Evolutionary conservation across 2,888 invertebrate species (phyloP), one percentile per base, ranked within the genome.

Genomic region (Melanostoma mellinum): DNA sequence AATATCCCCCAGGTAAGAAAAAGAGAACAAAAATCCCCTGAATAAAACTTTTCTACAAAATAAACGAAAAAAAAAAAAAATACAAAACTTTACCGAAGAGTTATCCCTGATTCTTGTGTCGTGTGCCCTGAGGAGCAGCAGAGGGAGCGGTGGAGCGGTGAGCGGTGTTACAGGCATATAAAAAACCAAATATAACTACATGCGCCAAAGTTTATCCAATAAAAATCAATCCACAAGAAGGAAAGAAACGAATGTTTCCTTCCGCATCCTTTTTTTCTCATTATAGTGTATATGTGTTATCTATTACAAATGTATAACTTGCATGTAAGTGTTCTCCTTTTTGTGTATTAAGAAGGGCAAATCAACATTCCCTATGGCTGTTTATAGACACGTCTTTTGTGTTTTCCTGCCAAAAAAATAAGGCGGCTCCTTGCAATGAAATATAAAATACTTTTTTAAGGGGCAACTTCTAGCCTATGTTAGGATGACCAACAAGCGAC

Each of bases 151-250:
- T 20, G 46, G 10, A 32, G 36, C 42, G 20, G 20, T 20, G 20
- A 0, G 20, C 20, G 20, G 20, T 20, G 20, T 20, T 20, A 36
- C 38, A 65, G 35, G 38, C 38, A 58, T 42, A 60, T 9, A 65
- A 48, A 30, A 60, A 58, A 50, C 38, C 42, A 48, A 58, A 71
- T 65, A 77, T 76, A 81, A 81, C 81, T 72, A 82, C 73, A 74
- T 69, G 78, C 82, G 78, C 73, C 50, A 69, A 82, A 78, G 73
- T 77, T 78, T 78, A 73, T 74, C 78, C 78, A 77, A 78, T 82
- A 82, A 78, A 82, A 82, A 73, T 73, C 82, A 78, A 58, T 74
- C 73, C 63, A 63, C 63, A 82, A 63, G 73, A 44, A 72, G 58
- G 35, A 60, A 46, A 40, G 50, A 20, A 72, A 77, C 67, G 56